These are phyloP conservation scores for Drosophila kuntzei DNA, from an alignment of 2,888 invertebrate genomes.

Conservation along the genomic window DNA sequence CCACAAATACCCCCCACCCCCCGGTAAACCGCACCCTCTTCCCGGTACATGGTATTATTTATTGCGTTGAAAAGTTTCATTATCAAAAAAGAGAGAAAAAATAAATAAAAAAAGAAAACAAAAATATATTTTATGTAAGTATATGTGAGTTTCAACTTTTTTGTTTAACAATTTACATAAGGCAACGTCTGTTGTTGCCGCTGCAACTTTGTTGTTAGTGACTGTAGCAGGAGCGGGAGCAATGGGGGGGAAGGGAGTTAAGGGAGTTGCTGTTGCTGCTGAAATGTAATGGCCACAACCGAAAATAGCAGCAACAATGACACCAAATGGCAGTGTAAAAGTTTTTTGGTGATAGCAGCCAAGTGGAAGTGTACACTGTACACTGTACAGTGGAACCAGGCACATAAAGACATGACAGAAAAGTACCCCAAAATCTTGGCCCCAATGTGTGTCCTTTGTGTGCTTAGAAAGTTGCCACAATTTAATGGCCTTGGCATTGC, in stretches of 20 bases:
- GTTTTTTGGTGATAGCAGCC: conserved; percentile 66
- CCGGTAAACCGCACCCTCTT: not conserved
- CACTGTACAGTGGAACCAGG: conserved; percentile 48
- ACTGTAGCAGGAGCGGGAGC: conserved; percentile 3
- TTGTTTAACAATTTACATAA: conserved; percentile 70
- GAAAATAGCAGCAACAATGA: conserved; percentile 71
- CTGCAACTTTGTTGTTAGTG: conserved; percentile 64
- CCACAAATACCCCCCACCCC: conserved; percentile 2
- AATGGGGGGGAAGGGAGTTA: conserved; percentile 9
- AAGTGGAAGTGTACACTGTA: conserved; percentile 22
- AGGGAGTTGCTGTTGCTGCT: conserved; percentile 34
- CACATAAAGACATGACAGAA: conserved; percentile 12
- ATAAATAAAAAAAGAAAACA: not conserved
- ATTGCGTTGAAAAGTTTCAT: conserved; percentile 79
- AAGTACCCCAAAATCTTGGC: not conserved
- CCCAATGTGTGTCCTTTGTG: conserved; percentile 18
- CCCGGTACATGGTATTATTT: conserved; percentile 58
- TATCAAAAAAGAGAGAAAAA: conserved; percentile 52
- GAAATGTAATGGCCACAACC: conserved; percentile 59
- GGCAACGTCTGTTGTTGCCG: conserved; percentile 58
- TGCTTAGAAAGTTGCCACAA: conserved; percentile 41
- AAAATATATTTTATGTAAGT: not conserved
- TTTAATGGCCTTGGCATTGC: conserved; percentile 49
- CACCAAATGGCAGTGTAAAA: conserved; percentile 75
- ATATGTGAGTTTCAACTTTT: conserved; percentile 22